Evolutionary conservation across 2,113 vertebrate genomes (phyloP).

Genomic region (Oncorhynchus keta): DNA sequence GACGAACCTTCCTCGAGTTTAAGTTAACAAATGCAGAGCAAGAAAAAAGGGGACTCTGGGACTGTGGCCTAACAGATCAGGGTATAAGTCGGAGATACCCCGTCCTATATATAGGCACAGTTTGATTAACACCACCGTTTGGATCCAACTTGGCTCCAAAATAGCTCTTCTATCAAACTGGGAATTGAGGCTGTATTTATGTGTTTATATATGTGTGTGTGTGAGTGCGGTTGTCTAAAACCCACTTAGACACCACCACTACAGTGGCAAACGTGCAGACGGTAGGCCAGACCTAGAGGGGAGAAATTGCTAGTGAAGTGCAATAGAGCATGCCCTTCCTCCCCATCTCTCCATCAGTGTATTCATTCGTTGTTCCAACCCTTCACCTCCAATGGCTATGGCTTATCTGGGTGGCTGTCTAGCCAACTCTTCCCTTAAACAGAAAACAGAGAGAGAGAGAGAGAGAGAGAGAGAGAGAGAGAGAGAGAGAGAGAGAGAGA

Average conservation of each 20-base stretch:
- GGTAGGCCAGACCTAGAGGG: not conserved
- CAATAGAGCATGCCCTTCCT: not conserved
- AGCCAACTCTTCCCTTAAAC: conserved; percentile 53
- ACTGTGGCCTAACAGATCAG: too few relatives aligned
- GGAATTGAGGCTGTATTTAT: not conserved
- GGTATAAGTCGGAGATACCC: too few relatives aligned
- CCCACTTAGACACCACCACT: not conserved
- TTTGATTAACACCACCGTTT: too few relatives aligned
- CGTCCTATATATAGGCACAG: too few relatives aligned
- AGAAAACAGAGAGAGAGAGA: conserved; percentile 45
- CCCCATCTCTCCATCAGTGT: not conserved
- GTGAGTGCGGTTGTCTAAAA: not conserved
- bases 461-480: conserved; percentile 4
- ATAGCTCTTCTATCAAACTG: too few relatives aligned
- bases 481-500: not conserved
- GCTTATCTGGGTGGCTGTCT: conserved; percentile 63
- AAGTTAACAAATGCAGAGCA: conserved; percentile 61
- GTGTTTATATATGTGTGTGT: not conserved
- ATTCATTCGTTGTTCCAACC: conserved; percentile 42
- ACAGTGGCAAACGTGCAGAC: too few relatives aligned
- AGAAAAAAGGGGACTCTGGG: conserved; percentile 23
- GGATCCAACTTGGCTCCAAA: too few relatives aligned
- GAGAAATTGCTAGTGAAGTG: not conserved
- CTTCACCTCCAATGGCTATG: conserved; percentile 58
- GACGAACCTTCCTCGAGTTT: conserved; percentile 51